Evolutionary conservation across 2,888 invertebrate genomes (phyloP), one percentile per base, ranked within the genome.

Genomic region (Orchesella flavescens): DNA sequence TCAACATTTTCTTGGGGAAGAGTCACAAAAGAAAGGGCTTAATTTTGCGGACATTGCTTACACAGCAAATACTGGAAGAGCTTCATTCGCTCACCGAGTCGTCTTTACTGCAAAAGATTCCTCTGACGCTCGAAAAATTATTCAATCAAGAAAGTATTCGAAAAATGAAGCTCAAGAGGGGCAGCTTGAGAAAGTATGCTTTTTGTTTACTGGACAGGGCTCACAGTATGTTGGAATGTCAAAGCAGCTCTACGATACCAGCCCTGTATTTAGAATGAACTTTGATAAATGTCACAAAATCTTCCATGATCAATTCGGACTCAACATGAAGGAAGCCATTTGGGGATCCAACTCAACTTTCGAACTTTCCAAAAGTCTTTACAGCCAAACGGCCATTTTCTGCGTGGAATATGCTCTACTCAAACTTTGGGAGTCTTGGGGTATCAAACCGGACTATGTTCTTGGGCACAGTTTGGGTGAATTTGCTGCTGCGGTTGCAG

Each of bases 401-500:
- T 44, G 59, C 15, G 61, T 73, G 17, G 83, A 85, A n/a, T 49
- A 49, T 49, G 49, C 49, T 10, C 49, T 49, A 1, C 49, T 49
- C 23, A 66, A 75, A 19, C 63, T 78, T 0, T 85, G 85, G 85
- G 63, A 63, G 17, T 79, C 82, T 1, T 83, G 82, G 77, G 85
- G 85, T 49, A 49, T 85, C n/a, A 65, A 49, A 71, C 81, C 84
- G 0, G 81, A 81, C 73, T 81, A 61, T 17, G 71, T 55, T 15
- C 10, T 71, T 23, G 71, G 71, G 1, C 71, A 71, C 57, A 55
- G 55, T 19, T 34, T 71, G 1, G 71, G 71, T 2, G 71, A 71
- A 17, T 71, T 55, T n/a, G 55, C 55, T n/a, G 71, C 71, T 55
- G 71, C 71, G 1, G 71, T 71, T 12, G 55, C 24, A 7, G 57